A percentile compares a stretch with the other conserved stretches of the same genome.
Evolutionary conservation across 2,888 invertebrate species (phyloP).

Genomic region (Melipona beecheii): DNA sequence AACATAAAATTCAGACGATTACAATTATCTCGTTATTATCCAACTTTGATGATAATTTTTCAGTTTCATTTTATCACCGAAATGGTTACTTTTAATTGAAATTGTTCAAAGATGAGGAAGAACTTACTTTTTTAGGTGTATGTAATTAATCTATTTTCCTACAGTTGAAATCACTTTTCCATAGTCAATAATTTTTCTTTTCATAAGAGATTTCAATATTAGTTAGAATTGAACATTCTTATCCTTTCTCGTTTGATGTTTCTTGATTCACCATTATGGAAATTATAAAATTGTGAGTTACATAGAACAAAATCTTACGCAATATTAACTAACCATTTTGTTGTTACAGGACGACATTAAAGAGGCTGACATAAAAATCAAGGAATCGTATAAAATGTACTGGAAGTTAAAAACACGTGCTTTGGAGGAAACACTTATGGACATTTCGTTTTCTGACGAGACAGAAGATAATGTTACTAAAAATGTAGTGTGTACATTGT

Average conservation of each 20-base stretch:
- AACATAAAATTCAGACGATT: constrained; percentile 5
- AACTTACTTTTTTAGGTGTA: background rate
- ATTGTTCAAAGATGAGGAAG: background rate
- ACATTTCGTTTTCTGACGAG: constrained; percentile 84
- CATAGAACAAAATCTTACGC: background rate
- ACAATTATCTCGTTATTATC: background rate
- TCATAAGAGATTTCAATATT: background rate
- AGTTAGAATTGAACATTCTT: background rate
- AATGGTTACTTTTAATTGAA: background rate
- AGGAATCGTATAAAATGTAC: constrained; percentile 92
- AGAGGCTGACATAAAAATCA: constrained; percentile 89
- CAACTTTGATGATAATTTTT: background rate
- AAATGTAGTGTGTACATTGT: constrained; percentile 47
- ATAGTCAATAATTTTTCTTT: background rate
- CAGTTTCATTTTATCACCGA: background rate
- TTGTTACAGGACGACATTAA: constrained; percentile 89
- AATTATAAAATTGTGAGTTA: background rate
- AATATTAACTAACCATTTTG: background rate
- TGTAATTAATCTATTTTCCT: constrained; percentile 44
- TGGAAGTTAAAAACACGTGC: constrained; percentile 91
- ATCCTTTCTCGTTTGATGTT: background rate
- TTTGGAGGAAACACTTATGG: constrained; percentile 89
- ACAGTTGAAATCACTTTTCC: background rate
- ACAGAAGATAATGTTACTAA: constrained; percentile 64
- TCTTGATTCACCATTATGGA: background rate